These are phyloP conservation scores for Capitulum mitella DNA, from an alignment of 2,888 invertebrate species.

Conservation along the genomic window DNA sequence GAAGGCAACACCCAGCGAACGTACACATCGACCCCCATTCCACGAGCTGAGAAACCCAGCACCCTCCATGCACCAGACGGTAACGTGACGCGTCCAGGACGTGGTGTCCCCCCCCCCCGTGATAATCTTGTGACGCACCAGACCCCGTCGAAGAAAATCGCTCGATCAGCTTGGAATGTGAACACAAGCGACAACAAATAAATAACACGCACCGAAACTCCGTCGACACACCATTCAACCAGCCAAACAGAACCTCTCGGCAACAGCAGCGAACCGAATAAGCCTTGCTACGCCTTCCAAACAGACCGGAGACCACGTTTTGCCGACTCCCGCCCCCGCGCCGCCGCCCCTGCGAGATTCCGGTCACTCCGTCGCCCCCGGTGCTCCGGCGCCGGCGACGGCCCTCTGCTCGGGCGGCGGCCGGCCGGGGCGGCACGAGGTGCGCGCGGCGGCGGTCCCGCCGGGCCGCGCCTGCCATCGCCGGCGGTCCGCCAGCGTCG, in stretches of 20 bases:
- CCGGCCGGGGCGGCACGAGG: too few species aligned
- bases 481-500: not conserved
- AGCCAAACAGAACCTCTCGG: not conserved
- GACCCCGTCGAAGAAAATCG: not conserved
- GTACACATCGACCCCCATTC: too few species aligned
- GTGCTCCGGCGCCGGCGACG: not conserved
- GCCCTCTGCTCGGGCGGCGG: too few species aligned
- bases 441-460: not conserved
- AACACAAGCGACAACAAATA: not conserved
- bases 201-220: not conserved
- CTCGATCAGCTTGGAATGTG: not conserved
- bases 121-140: too few species aligned
- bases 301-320: not conserved
- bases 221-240: not conserved
- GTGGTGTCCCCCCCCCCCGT: too few species aligned
- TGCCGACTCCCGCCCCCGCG: not conserved
- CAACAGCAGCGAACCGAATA: not conserved
- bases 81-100: too few species aligned
- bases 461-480: not conserved
- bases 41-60: too few species aligned
- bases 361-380: not conserved
- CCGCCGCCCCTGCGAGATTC: not conserved
- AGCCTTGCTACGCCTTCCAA: too few species aligned
- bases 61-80: too few species aligned
- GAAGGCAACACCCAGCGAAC: too few species aligned